These are phyloP conservation scores for Lasioglossum marginatum DNA, from an alignment of 2,888 invertebrate genomes.

Conservation along the genomic window DNA sequence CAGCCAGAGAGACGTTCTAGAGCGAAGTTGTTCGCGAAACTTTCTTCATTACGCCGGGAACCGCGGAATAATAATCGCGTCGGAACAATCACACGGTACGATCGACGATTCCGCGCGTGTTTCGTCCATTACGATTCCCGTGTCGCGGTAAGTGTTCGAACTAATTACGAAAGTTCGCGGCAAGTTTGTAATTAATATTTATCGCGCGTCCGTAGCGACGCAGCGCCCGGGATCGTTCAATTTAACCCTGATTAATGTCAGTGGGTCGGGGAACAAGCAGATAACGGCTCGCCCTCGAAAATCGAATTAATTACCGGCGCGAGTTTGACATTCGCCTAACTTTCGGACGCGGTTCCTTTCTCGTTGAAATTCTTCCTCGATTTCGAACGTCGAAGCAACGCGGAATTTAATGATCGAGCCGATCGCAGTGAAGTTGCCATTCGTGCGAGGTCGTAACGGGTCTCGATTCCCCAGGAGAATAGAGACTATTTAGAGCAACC, in stretches of 20 bases:
- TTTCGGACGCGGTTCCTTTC: conserved; percentile 11
- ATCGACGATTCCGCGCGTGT: conserved; percentile 18
- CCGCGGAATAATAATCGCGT: conserved; percentile 1
- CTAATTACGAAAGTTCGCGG: conserved; percentile 45
- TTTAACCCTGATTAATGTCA: conserved; percentile 54
- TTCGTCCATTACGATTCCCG: conserved; percentile 17
- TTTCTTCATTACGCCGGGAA: neutral
- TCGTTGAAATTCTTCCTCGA: neutral
- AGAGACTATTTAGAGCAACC: neutral
- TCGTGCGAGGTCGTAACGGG: neutral
- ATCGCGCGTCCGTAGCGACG: conserved; percentile 36
- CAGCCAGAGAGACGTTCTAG: neutral
- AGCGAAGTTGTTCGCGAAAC: neutral
- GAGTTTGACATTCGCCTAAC: conserved; percentile 13
- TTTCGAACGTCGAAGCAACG: neutral
- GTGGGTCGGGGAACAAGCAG: conserved; percentile 37
- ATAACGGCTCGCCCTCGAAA: conserved; percentile 3
- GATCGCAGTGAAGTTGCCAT: neutral
- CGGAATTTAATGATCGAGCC: neutral
- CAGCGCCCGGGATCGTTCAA: conserved; percentile 46
- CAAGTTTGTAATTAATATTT: conserved; percentile 54
- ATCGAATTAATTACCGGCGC: conserved; percentile 48
- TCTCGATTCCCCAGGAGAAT: neutral
- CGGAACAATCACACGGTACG: conserved; percentile 18
- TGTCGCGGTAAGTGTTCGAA: conserved; percentile 32